Conservation (phyloP, 2,113 vertebrate species). For the Oncorhynchus gorbuscha region DNA sequence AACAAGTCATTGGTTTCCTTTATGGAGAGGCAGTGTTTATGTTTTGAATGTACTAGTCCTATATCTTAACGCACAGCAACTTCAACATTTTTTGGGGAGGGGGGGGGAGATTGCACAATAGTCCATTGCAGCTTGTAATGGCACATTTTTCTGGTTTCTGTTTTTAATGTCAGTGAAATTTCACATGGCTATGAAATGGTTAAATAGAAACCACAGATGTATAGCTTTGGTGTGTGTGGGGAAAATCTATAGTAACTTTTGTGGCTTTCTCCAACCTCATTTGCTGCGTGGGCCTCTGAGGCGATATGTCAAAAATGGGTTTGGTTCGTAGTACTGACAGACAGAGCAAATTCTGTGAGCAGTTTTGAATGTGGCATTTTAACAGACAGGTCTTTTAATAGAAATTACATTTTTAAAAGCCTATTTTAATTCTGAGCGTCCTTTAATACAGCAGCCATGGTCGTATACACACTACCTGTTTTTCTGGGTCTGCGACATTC, state of each 20-base stretch:
- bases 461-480: slow-evolving; percentile 62
- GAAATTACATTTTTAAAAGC: neutral
- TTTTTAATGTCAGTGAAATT: neutral
- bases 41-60: no score
- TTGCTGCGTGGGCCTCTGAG: slow-evolving; percentile 26
- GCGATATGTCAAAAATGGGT: slow-evolving; percentile 25
- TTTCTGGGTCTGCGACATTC: slow-evolving; percentile 55
- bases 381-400: neutral
- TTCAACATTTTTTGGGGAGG: neutral
- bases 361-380: neutral
- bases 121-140: slow-evolving; percentile 14
- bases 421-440: neutral
- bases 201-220: slow-evolving; percentile 36
- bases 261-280: slow-evolving; percentile 41
- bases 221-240: slow-evolving; percentile 46
- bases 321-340: slow-evolving; percentile 13
- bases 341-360: neutral
- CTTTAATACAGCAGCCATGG: neutral
- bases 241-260: slow-evolving; percentile 43
- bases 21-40: neutral
- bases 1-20: slow-evolving; percentile 8
- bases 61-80: no score
- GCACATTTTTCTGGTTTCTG: slow-evolving; percentile 21
- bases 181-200: slow-evolving; percentile 21
- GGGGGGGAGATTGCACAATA: neutral